Evolutionary conservation across 1,140 invertebrate species (phyloP).

Genomic region (Drosophila parvula): DNA sequence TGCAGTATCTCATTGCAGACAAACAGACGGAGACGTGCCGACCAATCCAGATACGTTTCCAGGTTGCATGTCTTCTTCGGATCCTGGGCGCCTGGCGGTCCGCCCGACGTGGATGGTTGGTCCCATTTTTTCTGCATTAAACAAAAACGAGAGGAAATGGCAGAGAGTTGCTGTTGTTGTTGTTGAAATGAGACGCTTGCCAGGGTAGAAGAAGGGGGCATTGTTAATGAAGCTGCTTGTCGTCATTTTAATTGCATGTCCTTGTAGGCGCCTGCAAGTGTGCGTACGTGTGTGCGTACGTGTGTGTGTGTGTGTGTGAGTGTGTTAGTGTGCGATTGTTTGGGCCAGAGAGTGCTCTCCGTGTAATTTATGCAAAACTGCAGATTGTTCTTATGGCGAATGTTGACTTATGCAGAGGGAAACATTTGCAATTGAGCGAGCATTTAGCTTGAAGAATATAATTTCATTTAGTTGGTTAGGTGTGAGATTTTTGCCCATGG

Average conservation of each 20-base stretch:
- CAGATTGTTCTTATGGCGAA: slow-evolving; percentile 43
- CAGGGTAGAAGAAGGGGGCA: slow-evolving; percentile 16
- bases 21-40: slow-evolving; percentile 81
- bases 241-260: slow-evolving; percentile 74
- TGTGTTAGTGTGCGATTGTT: slow-evolving; percentile 22
- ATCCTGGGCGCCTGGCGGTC: slow-evolving; percentile 73
- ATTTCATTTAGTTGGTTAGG: slow-evolving; percentile 30
- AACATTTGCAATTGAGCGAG: slow-evolving; percentile 28
- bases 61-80: slow-evolving; percentile 83
- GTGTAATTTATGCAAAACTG: slow-evolving; percentile 59
- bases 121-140: slow-evolving; percentile 76
- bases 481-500: slow-evolving; percentile 2
- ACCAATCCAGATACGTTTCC: slow-evolving; percentile 83
- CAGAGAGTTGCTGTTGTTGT: slow-evolving; percentile 32
- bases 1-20: slow-evolving; percentile 83
- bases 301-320: background rate
- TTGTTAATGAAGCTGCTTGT: slow-evolving; percentile 78
- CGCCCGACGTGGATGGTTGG: slow-evolving; percentile 74
- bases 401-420: slow-evolving; percentile 34
- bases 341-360: slow-evolving; percentile 21
- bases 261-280: slow-evolving; percentile 18
- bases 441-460: slow-evolving; percentile 39
- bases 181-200: slow-evolving; percentile 33
- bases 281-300: background rate
- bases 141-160: slow-evolving; percentile 6